These are phyloP conservation scores for Pandemis cinnamomeana DNA, from an alignment of 2,888 invertebrate species.

Conservation along the genomic window DNA sequence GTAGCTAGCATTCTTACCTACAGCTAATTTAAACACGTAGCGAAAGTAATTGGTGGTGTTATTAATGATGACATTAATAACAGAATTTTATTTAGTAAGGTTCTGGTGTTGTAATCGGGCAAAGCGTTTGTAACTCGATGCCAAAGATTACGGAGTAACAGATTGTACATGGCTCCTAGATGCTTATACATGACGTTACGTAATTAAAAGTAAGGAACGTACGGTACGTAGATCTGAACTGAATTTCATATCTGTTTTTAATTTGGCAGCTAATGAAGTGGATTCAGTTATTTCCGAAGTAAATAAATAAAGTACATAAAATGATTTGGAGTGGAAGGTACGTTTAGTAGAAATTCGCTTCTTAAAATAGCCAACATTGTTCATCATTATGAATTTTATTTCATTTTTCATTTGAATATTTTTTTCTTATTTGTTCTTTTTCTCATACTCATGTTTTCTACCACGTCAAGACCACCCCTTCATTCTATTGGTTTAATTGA, in stretches of 20 bases:
- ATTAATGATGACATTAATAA: background rate
- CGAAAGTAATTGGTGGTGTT: background rate
- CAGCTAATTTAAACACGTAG: background rate
- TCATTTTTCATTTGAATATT: background rate
- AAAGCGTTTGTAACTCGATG: constrained; percentile 8
- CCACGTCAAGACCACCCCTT: background rate
- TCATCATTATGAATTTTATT: background rate
- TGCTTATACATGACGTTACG: constrained; percentile 7
- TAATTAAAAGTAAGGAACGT: constrained; percentile 10
- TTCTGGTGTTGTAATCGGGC: background rate
- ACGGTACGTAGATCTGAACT: constrained; percentile 10
- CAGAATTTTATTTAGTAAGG: background rate
- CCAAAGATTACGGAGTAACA: constrained; percentile 31
- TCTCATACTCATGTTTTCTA: background rate
- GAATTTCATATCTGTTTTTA: constrained; percentile 47
- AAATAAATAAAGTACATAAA: constrained; percentile 51
- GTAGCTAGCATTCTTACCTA: background rate
- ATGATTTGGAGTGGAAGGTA: constrained; percentile 71
- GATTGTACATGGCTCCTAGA: constrained; percentile 3
- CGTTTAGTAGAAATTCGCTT: constrained; percentile 47
- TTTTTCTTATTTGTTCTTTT: background rate
- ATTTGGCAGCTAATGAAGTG: constrained; percentile 65
- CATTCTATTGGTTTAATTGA: background rate
- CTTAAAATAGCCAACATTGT: background rate
- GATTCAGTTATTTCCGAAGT: constrained; percentile 46